A percentile compares a stretch with the other conserved stretches of the same genome.
Conservation (phyloP, 2,113 vertebrate genomes). For the Cephalopterus ornatus region DNA sequence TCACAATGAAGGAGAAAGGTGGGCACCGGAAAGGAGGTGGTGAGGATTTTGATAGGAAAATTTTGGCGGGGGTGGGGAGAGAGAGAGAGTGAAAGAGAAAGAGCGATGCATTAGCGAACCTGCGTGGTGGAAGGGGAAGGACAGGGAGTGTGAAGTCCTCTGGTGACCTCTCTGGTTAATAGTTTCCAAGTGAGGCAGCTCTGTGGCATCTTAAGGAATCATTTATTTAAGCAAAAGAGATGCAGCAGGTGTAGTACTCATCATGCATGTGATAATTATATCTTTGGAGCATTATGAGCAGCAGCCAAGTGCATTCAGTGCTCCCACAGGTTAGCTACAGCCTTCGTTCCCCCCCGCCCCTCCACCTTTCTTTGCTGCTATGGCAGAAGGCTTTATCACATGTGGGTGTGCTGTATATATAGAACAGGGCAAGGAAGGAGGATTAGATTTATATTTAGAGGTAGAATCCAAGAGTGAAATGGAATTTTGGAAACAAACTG, state of each 20-base stretch:
- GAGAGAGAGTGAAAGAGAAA: not conserved
- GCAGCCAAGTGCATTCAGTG: conserved; percentile 60
- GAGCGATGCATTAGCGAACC: not conserved
- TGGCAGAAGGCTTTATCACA: conserved; percentile 64
- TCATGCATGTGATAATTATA: conserved; percentile 64
- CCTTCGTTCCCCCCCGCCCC: not conserved
- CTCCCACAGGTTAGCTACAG: conserved; percentile 63
- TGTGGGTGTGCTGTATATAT: conserved; percentile 45
- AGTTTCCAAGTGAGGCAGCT: not conserved
- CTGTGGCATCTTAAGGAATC: conserved; percentile 1
- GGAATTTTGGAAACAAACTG: conserved; percentile 11
- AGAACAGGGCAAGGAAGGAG: conserved; percentile 51
- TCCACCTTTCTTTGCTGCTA: conserved; percentile 19
- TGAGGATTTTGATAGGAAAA: not conserved
- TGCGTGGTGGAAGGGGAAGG: not conserved
- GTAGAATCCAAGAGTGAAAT: conserved; percentile 41
- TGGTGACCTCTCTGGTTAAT: not conserved
- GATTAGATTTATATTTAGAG: conserved; percentile 61
- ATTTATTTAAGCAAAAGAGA: conserved; percentile 55
- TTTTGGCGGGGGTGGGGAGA: not conserved
- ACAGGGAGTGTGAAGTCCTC: not conserved
- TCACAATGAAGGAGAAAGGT: not conserved
- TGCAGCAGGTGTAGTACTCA: conserved; percentile 70
- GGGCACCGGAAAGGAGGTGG: not conserved
- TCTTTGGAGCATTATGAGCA: conserved; percentile 50